These are phyloP conservation scores for Drosophila monieri DNA, from an alignment of 2,888 invertebrate species.

Conservation along the genomic window DNA sequence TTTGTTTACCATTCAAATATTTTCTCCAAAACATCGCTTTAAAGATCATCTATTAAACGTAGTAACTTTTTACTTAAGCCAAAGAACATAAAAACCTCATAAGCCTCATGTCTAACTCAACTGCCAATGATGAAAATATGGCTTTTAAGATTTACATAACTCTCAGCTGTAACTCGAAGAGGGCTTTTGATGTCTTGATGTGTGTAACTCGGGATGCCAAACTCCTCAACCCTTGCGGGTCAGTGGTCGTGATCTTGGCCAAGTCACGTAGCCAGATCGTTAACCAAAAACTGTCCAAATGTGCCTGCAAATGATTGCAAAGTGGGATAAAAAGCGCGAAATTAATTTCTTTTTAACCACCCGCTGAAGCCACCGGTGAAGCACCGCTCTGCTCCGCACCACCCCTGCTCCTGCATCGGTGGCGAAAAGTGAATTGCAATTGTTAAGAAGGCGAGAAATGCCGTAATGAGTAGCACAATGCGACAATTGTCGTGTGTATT, in stretches of 20 bases:
- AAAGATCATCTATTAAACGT: not conserved
- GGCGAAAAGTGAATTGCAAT: conserved; percentile 44
- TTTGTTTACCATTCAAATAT: no score
- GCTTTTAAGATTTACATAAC: conserved; percentile 20
- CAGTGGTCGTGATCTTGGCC: conserved; percentile 46
- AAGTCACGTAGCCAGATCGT: conserved; percentile 36
- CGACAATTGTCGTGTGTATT: conserved; percentile 65
- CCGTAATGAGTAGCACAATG: conserved; percentile 61
- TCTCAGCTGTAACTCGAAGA: not conserved
- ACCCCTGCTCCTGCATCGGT: not conserved
- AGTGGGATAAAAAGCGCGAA: conserved; percentile 31
- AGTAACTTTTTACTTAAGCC: not conserved
- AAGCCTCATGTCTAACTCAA: not conserved
- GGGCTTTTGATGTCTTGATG: conserved; percentile 6
- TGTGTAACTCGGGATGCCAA: conserved; percentile 17
- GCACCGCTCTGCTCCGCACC: conserved; percentile 17
- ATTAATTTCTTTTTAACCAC: conserved; percentile 44
- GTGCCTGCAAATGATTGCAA: conserved; percentile 30
- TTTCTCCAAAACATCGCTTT: not conserved
- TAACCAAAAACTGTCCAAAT: conserved; percentile 25
- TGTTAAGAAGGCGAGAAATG: conserved; percentile 55
- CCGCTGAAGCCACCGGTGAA: conserved; percentile 20
- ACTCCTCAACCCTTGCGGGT: conserved; percentile 34
- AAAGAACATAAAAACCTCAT: not conserved
- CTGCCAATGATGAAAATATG: not conserved